These are phyloP conservation scores for Cygnus buccinator DNA, from an alignment of 2,113 vertebrate species.

Conservation along the genomic window DNA sequence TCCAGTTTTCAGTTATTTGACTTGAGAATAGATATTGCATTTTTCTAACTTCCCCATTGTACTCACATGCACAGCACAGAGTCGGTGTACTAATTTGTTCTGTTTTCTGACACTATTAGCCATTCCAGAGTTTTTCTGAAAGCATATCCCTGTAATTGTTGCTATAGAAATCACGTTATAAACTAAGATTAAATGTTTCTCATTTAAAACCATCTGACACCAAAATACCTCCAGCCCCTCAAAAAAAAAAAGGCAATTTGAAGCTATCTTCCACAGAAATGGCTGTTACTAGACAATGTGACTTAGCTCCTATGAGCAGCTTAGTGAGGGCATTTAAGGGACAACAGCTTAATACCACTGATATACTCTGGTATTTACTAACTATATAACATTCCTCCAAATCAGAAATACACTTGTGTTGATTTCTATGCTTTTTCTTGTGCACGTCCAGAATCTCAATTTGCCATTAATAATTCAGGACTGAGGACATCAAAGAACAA, in stretches of 20 bases:
- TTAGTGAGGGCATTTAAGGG: constrained; percentile 12
- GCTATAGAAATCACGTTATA: not conserved
- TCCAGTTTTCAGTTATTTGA: not conserved
- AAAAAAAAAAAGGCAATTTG: not conserved
- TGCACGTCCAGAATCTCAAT: not conserved
- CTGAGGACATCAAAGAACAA: not conserved
- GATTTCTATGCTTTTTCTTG: not conserved
- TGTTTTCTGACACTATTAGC: too few species aligned
- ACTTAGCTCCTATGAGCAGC: not conserved
- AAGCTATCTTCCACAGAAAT: not conserved
- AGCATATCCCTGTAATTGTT: not conserved
- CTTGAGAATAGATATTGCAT: not conserved
- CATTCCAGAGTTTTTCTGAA: not conserved
- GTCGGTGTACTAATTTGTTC: not conserved
- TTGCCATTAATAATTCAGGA: not conserved
- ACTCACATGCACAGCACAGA: not conserved
- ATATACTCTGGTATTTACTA: not conserved
- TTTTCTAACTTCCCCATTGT: not conserved
- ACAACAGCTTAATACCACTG: not conserved
- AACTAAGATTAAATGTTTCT: not conserved
- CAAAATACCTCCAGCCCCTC: not conserved
- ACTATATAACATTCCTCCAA: not conserved
- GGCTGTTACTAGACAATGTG: not conserved
- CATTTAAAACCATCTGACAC: not conserved
- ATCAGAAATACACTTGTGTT: not conserved